Percentiles rank a stretch among this genome's conserved stretches.
phyloP scores from a whole-genome alignment of 2,888 invertebrate species.

The Nephrotoma guestfalica region DNA sequence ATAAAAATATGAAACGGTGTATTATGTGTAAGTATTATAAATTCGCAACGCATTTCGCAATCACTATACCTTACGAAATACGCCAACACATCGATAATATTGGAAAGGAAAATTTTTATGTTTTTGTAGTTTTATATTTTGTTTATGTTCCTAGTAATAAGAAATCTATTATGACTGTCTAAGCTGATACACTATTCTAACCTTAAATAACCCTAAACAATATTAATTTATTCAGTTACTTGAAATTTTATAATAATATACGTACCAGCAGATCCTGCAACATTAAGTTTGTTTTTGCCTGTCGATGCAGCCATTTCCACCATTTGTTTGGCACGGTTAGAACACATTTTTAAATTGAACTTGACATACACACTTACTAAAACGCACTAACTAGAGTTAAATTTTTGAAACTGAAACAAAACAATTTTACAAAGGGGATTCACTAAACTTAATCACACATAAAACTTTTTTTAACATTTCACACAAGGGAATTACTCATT shows the following conservation, averaged over 20 bases:
- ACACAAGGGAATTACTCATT: neutral
- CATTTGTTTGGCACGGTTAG: too few relatives aligned
- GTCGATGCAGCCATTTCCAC: neutral
- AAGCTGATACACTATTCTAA: neutral
- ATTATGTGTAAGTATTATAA: too few relatives aligned
- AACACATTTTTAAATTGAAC: too few relatives aligned
- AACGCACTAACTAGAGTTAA: too few relatives aligned
- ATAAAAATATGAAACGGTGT: too few relatives aligned
- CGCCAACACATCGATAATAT: too few relatives aligned
- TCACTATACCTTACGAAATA: too few relatives aligned
- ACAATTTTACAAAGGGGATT: too few relatives aligned
- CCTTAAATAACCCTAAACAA: neutral
- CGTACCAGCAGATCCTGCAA: neutral
- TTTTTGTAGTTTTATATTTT: neutral
- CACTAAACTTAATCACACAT: neutral
- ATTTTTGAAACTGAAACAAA: too few relatives aligned
- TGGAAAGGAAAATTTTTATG: neutral
- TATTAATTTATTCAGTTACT: neutral
- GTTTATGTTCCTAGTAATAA: neutral
- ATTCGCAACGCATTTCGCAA: too few relatives aligned
- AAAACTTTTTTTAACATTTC: neutral
- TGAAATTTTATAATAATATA: neutral
- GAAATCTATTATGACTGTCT: neutral
- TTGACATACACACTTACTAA: too few relatives aligned
- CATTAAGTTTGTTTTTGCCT: neutral